Evolutionary conservation across 2,888 invertebrate species (phyloP), one percentile per base, ranked within the genome.

Genomic region (Trypoxylon attenuatum): DNA sequence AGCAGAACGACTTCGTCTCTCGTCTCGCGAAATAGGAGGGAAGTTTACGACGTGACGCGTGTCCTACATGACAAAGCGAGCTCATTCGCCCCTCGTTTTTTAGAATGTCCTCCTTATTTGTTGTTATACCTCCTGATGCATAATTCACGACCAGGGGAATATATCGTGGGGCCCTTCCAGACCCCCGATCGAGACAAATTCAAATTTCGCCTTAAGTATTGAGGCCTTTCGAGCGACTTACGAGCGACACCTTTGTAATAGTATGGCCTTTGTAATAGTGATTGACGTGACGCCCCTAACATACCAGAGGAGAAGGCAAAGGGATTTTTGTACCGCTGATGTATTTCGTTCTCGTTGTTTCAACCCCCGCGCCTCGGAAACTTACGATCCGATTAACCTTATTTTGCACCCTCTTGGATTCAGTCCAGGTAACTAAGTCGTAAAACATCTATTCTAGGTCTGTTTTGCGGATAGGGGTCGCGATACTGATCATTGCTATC

Each of bases 31-130:
- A n/a, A n/a, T n/a, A 27, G 50, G 56, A 56, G 73, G 53, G 73
- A 80, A 81, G 69, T 80, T 82, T 79, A 81, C 77, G 79, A 78
- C 64, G 69, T 70, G 78, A 79, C 79, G 76, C 82, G 80, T 78
- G 81, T 79, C 73, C 62, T 66, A 73, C 76, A 76, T 73, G 77
- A 78, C 62, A 68, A 77, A 69, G 64, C 61, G 50, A 53, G 41
- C 19, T 50, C 55, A 45, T 56, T 65, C 58, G 33, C 51, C 42
- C 38, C 55, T 19, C 65, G 59, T 58, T 55, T 56, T 63, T 53
- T 45, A 18, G 46, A 27, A 46, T 18, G 27, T 6, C 27, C 8
- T 13, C 16, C 46, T 46, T 27, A 46, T 43, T 43, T 43, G 22
- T 43, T n/a, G 19, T 10, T n/a, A 5, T 22, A 10, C 3, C 43